Evolutionary conservation across 2,888 invertebrate species (phyloP), one percentile per base, ranked within the genome.

Genomic region (Melanargia galathea): DNA sequence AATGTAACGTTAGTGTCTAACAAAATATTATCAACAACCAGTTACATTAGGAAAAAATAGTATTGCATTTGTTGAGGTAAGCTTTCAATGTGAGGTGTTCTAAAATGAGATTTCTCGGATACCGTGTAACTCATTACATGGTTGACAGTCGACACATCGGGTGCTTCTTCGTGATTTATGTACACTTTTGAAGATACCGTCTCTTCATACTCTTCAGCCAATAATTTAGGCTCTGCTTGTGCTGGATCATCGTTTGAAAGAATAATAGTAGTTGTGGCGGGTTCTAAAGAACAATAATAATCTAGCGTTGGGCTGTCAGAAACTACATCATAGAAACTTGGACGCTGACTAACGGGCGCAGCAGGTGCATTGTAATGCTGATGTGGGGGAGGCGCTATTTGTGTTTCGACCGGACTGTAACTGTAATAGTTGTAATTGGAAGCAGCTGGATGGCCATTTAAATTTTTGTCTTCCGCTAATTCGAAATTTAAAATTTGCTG

Each of bases 61-160:
- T 91, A 91, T 60, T 90, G 90, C 82, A 88, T 80, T 69, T 91
- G 90, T 66, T 90, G 82, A 1, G 91, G 90, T 33, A 91, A 69
- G 33, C 74, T 79, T 62, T 87, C 84, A 38, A 87, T 81, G 62
- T 86, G 79, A 0, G 90, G 90, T 0, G 81, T 82, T 70, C 74
- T 86, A 61, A 85, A 90, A 64, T 88, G 86, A 0, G 89, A 79
- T 62, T 89, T 90, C 55, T 90, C 91, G 2, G 84, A 81, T 2
- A 90, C 67, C 0, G 89, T 87, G 68, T 90, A 90, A 0, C 85
- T 87, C 75, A 82, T 91, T 0, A 90, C 82, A 56, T 90, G 90
- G 64, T 88, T 87, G 1, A 91, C 86, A 7, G 86, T 84, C 0
- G 87, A 78, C 0, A 83, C 72, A 0, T 89, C 90, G 0, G 86